Conservation (phyloP, 2,113 vertebrate genomes). For the Varanus salvator region DNA sequence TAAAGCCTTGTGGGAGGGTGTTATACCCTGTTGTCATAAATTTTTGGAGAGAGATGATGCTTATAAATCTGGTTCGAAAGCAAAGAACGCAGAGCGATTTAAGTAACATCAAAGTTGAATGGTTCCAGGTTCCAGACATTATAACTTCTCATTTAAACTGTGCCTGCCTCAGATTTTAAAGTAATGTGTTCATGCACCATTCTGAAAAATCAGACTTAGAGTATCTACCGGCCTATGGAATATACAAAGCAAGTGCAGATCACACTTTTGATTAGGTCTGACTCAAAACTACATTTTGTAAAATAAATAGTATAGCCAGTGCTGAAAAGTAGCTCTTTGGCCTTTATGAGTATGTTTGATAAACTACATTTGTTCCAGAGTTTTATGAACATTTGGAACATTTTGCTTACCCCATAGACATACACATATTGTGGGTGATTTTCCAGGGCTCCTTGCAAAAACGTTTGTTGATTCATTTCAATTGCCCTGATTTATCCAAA, state of each 20-base stretch:
- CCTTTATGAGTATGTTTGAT: neutral
- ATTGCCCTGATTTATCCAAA: neutral
- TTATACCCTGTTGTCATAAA: slow-evolving; percentile 11
- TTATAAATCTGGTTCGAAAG: slow-evolving; percentile 34
- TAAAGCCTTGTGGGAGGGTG: slow-evolving; percentile 6
- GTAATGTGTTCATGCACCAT: slow-evolving; percentile 40
- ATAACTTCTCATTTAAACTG: slow-evolving; percentile 37
- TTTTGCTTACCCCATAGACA: neutral
- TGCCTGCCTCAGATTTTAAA: slow-evolving; percentile 35
- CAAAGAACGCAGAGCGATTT: slow-evolving; percentile 39
- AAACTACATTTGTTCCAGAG: too few species aligned
- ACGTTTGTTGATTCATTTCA: neutral
- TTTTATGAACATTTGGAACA: neutral
- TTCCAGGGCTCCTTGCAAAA: neutral
- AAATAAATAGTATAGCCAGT: neutral
- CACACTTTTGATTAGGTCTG: too few species aligned
- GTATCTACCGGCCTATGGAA: slow-evolving; percentile 14
- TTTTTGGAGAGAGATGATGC: neutral
- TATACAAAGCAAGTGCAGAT: slow-evolving; percentile 42
- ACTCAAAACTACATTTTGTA: neutral
- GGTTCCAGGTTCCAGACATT: slow-evolving; percentile 18
- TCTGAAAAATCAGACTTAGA: slow-evolving; percentile 28
- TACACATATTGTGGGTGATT: neutral
- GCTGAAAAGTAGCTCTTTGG: neutral
- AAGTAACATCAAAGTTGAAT: slow-evolving; percentile 27